phyloP scores from a whole-genome alignment of 2,113 vertebrate species.

The Hydrochoerus hydrochaeris region DNA sequence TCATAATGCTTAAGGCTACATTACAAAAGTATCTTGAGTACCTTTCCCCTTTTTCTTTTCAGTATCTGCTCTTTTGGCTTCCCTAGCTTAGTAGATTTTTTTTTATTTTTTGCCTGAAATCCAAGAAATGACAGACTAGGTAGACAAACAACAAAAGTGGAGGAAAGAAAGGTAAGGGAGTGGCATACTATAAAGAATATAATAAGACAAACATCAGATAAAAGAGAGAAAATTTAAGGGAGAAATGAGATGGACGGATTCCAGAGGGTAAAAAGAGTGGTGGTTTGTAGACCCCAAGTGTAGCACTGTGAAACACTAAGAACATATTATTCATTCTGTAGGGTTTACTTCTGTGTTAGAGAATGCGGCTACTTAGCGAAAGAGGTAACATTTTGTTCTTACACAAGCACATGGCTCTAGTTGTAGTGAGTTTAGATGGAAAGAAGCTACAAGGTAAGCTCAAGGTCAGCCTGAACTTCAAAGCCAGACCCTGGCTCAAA shows the following conservation, averaged over 20 bases:
- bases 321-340: background rate
- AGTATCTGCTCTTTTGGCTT: background rate
- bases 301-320: background rate
- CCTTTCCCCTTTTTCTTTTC: background rate
- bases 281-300: background rate
- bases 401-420: background rate
- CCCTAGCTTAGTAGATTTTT: background rate
- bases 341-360: background rate
- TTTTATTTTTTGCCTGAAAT: background rate
- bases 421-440: background rate
- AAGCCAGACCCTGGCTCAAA: no score
- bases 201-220: background rate
- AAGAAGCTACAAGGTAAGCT: background rate
- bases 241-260: background rate
- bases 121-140: background rate
- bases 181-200: background rate
- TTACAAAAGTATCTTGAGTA: background rate
- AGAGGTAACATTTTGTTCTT: constrained; percentile 1
- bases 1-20: background rate
- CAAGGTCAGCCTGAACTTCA: no score
- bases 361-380: background rate
- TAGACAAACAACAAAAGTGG: background rate
- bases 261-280: background rate
- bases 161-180: background rate
- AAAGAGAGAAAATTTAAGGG: background rate